These are phyloP conservation scores for Lamproptera curius DNA, from an alignment of 2,888 invertebrate species.

Conservation along the genomic window DNA sequence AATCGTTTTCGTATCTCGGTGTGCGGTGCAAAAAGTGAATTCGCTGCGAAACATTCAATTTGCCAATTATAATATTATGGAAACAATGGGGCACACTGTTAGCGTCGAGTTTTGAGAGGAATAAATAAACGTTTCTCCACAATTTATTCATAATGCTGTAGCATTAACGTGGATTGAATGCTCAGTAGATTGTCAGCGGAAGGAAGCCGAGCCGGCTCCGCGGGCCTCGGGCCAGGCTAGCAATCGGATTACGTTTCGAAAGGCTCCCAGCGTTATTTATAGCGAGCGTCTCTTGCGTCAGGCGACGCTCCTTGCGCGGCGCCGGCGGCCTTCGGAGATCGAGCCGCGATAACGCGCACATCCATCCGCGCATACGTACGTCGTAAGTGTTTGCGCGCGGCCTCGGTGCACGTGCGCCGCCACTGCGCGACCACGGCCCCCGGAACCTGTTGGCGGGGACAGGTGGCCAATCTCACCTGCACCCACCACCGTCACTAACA, in stretches of 20 bases:
- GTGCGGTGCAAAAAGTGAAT: background rate
- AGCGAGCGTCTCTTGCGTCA: constrained; percentile 17
- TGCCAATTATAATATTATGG: background rate
- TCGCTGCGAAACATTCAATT: background rate
- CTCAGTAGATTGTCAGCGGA: background rate
- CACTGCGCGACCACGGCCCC: constrained; percentile 12
- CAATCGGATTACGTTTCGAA: constrained; percentile 1
- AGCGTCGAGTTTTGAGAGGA: background rate
- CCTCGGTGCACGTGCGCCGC: constrained; percentile 8
- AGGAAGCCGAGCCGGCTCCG: background rate
- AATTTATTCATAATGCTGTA: background rate
- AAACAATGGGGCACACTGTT: background rate
- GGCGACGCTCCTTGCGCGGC: constrained; percentile 13
- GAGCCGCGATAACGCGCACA: constrained; percentile 5
- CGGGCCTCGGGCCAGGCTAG: background rate
- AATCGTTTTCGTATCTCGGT: background rate
- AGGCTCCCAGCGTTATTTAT: constrained; percentile 16
- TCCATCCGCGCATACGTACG: background rate
- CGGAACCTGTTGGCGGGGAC: constrained; percentile 25
- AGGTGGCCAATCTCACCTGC: constrained; percentile 35
- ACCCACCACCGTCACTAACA: too few relatives aligned
- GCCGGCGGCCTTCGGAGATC: constrained; percentile 15
- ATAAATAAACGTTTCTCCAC: too few relatives aligned
- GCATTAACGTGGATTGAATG: background rate
- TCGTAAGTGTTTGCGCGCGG: background rate